These are phyloP conservation scores for Chrysolina oricalcia DNA, from an alignment of 2,888 invertebrate species.

Conservation along the genomic window DNA sequence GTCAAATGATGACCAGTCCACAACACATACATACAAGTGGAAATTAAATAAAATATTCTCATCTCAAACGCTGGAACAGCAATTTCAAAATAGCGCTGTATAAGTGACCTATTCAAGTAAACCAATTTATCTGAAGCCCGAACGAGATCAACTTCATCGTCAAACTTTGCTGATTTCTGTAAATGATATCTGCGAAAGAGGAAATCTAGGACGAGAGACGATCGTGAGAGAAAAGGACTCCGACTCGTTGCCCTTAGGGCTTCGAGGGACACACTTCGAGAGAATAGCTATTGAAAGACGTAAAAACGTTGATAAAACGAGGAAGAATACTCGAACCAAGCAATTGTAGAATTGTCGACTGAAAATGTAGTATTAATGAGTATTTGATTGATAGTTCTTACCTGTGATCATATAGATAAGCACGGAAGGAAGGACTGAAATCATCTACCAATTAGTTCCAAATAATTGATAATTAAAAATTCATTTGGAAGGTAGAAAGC, in stretches of 20 bases:
- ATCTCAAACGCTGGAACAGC: neutral
- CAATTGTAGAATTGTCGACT: no score
- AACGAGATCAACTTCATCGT: constrained; percentile 27
- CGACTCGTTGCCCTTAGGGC: constrained; percentile 7
- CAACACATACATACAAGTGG: no score
- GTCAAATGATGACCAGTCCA: no score
- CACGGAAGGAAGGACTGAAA: no score
- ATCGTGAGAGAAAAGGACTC: constrained; percentile 16
- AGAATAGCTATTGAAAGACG: neutral
- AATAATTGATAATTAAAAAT: no score
- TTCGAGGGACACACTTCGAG: constrained; percentile 8
- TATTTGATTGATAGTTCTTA: no score
- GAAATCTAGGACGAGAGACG: constrained; percentile 31
- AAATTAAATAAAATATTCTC: neutral
- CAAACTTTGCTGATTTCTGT: constrained; percentile 29
- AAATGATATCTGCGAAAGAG: constrained; percentile 23
- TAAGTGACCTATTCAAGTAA: constrained; percentile 19
- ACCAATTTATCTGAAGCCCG: constrained; percentile 36
- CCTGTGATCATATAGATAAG: no score
- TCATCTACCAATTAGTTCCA: no score
- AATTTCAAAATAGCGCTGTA: constrained; percentile 11
- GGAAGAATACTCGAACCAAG: no score
- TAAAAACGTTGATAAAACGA: no score
- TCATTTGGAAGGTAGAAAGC: no score
- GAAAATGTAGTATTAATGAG: no score